Conservation (phyloP, 2,113 vertebrate genomes). For the Xenopus tropicalis region UCB_Xtro_10.0 CM004450.2:4748001-4748500, state of each 20-base stretch:
- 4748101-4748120: too few relatives aligned
- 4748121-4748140: too few relatives aligned
- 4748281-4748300: too few relatives aligned
- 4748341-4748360: background rate
- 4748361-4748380: background rate
- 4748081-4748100: too few relatives aligned
- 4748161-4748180: constrained; percentile 71
- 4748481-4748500: background rate
- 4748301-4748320: too few relatives aligned
- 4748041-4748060: too few relatives aligned
- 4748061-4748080: too few relatives aligned
- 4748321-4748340: too few relatives aligned
- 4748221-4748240: constrained; percentile 7
- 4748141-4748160: constrained; percentile 46
- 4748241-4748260: constrained; percentile 4
- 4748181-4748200: constrained; percentile 71
- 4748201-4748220: constrained; percentile 21
- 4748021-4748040: too few relatives aligned
- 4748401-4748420: constrained; percentile 2
- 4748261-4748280: too few relatives aligned
- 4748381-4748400: background rate
- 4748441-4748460: background rate
- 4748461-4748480: background rate
- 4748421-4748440: constrained; percentile 4
- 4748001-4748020: too few relatives aligned